Percentiles rank a stretch among this genome's conserved stretches.
phyloP scores from a whole-genome alignment of 1,140 invertebrate genomes.

The Euwallacea fornicatus region DNA sequence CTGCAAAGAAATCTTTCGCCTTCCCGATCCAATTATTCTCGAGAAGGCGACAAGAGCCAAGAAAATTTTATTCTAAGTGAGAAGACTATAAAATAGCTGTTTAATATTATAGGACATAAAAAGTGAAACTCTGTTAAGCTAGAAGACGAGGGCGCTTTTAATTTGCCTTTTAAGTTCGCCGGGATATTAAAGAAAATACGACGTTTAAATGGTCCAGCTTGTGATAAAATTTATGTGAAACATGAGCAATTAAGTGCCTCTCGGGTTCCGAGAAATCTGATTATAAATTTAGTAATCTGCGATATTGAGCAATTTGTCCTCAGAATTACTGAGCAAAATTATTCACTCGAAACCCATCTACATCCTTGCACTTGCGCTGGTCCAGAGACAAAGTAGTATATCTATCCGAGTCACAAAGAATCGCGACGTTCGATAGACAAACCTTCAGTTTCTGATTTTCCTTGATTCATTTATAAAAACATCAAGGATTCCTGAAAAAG shows the following conservation, averaged over 20 bases:
- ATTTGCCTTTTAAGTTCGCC: background rate
- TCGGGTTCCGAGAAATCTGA: no score
- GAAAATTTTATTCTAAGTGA: constrained; percentile 3
- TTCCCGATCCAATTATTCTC: background rate
- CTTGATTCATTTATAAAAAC: no score
- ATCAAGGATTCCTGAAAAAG: no score
- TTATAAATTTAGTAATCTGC: no score
- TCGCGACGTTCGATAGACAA: no score
- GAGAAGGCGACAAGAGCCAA: background rate
- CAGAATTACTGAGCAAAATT: background rate
- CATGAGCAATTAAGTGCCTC: no score
- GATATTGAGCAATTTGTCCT: no score
- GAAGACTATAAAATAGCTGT: constrained; percentile 4
- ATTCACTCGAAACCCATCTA: constrained; percentile 67
- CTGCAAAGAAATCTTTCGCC: background rate
- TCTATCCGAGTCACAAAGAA: no score
- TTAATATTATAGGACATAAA: constrained; percentile 8
- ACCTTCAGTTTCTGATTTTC: no score
- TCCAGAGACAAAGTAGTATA: constrained; percentile 61
- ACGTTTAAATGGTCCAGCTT: background rate
- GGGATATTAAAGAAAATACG: background rate
- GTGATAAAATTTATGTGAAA: no score
- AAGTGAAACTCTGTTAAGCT: constrained; percentile 5
- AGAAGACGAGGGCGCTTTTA: constrained; percentile 3
- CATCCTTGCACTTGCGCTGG: constrained; percentile 68